Conservation (phyloP, 2,888 invertebrate species). For the Ceratothoa steindachneri region DNA sequence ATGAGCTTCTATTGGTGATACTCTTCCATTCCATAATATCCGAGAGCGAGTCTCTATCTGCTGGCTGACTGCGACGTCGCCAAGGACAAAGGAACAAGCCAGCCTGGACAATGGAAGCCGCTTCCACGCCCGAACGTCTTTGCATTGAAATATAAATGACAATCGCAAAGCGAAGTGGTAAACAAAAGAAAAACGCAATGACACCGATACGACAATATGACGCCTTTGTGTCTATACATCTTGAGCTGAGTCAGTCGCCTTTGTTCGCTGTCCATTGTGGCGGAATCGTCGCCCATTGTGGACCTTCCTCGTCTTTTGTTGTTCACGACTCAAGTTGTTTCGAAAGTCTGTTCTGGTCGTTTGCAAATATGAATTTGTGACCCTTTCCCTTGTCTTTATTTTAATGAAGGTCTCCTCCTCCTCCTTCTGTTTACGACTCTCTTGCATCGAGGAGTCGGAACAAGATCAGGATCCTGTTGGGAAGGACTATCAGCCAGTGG, state of each 20-base stretch:
- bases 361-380: not conserved
- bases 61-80: not conserved
- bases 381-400: not conserved
- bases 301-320: not conserved
- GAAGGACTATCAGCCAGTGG: no score
- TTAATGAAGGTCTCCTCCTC: not conserved
- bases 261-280: not conserved
- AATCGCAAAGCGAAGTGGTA: slow-evolving; percentile 4
- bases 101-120: not conserved
- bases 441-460: not conserved
- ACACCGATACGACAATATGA: not conserved
- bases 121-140: not conserved
- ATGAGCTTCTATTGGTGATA: not conserved
- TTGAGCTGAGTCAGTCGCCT: not conserved
- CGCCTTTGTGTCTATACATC: not conserved
- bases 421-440: not conserved
- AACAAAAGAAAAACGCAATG: not conserved
- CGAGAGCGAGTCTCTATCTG: not conserved
- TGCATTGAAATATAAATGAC: slow-evolving; percentile 7
- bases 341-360: not conserved
- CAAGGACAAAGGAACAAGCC: not conserved
- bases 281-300: not conserved
- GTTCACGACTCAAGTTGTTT: not conserved
- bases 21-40: not conserved
- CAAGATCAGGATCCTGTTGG: no score